Percentiles rank a stretch among this genome's conserved stretches.
These are phyloP conservation scores for Drosophila sucinea DNA, from an alignment of 1,140 invertebrate genomes.

Conservation along the genomic window DNA sequence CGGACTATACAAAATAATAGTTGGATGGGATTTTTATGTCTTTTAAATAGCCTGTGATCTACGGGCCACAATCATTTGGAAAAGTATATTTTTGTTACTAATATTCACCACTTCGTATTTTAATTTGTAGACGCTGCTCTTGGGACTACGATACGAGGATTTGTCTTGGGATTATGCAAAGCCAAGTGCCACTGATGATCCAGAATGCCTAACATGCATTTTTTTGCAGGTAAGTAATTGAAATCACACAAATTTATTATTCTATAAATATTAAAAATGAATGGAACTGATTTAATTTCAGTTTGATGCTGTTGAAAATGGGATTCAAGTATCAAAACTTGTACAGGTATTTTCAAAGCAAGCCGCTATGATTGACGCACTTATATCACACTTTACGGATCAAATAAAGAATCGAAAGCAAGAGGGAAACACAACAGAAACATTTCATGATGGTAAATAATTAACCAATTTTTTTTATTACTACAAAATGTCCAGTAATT, in stretches of 20 bases:
- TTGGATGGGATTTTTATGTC: too few relatives aligned
- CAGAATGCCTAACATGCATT: constrained; percentile 94
- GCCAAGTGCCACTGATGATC: constrained; percentile 92
- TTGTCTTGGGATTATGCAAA: constrained; percentile 95
- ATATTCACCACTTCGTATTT: neutral
- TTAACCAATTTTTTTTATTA: neutral
- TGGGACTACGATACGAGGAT: constrained; percentile 94
- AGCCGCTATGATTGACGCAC: constrained; percentile 95
- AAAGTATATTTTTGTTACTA: neutral
- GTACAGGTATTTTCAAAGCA: constrained; percentile 94
- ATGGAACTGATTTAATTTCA: constrained; percentile 68
- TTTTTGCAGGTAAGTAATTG: constrained; percentile 87
- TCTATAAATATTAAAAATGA: neutral
- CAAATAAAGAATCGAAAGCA: constrained; percentile 71
- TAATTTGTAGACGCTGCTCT: constrained; percentile 88
- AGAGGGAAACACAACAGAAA: constrained; percentile 83
- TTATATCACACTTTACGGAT: constrained; percentile 93
- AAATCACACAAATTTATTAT: neutral
- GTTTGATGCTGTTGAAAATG: constrained; percentile 94
- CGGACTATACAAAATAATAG: too few relatives aligned
- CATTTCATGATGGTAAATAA: constrained; percentile 82
- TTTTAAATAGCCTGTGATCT: too few relatives aligned
- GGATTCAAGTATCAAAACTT: constrained; percentile 90
- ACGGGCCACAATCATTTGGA: too few relatives aligned
- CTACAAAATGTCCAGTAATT: neutral